Conservation (phyloP, 2,888 invertebrate genomes). For the Subacronicta megacephala region DNA sequence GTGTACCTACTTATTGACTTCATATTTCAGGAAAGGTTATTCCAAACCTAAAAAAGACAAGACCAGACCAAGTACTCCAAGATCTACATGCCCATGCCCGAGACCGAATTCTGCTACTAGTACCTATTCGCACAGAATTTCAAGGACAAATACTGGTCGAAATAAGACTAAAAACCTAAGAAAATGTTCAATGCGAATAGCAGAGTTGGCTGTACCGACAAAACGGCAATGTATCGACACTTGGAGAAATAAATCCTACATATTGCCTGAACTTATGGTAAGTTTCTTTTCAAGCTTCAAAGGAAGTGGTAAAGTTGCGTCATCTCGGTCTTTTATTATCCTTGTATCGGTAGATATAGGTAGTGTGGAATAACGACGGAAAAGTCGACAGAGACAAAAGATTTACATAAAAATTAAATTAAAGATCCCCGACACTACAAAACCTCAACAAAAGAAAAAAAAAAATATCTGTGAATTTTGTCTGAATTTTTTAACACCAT, state of each 20-base stretch:
- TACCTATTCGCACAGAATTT: constrained; percentile 2
- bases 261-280: constrained; percentile 79
- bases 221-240: constrained; percentile 81
- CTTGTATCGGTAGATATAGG: too few species aligned
- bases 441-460: too few species aligned
- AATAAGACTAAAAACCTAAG: constrained; percentile 28
- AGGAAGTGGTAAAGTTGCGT: too few species aligned
- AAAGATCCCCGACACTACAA: too few species aligned
- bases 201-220: constrained; percentile 76
- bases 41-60: background rate
- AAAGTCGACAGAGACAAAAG: too few species aligned
- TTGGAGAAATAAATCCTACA: constrained; percentile 71
- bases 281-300: background rate
- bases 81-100: constrained; percentile 4
- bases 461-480: too few species aligned
- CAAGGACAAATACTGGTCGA: background rate
- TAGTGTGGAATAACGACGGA: too few species aligned
- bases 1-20: background rate
- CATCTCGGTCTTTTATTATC: too few species aligned
- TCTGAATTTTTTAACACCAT: too few species aligned
- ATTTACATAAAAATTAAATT: too few species aligned
- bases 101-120: background rate
- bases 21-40: constrained; percentile 16
- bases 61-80: background rate
- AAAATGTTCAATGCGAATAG: constrained; percentile 75